Conservation (phyloP, 2,113 vertebrate genomes). For the Quiscalus mexicanus region DNA sequence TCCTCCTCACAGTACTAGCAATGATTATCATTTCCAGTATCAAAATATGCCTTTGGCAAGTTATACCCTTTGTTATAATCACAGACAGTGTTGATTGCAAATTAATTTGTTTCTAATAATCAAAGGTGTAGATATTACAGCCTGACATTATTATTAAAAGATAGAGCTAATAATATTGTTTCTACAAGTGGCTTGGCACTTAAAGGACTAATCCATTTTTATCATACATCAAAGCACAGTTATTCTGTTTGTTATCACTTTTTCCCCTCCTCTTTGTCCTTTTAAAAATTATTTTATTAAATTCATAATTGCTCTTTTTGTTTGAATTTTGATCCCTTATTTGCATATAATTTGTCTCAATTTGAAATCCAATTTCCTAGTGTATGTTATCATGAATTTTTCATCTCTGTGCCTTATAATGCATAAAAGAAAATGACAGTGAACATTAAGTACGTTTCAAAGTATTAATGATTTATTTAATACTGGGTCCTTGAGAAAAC, state of each 20-base stretch:
- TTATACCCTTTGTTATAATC: not conserved
- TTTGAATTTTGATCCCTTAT: slow-evolving; percentile 14
- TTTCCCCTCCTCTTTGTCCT: not conserved
- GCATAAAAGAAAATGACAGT: not conserved
- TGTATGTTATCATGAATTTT: not conserved
- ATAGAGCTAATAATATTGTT: not conserved
- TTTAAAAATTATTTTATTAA: not conserved
- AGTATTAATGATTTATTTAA: not conserved
- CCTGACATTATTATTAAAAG: not conserved
- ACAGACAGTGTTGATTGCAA: not conserved
- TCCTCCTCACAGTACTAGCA: not conserved
- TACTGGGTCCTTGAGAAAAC: not conserved
- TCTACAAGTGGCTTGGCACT: not conserved
- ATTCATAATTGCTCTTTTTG: not conserved
- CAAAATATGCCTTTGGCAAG: not conserved
- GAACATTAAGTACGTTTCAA: not conserved
- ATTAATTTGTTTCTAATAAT: not conserved
- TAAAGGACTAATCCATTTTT: not conserved
- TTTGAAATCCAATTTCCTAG: not conserved
- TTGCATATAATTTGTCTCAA: slow-evolving; percentile 4
- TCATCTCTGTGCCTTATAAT: not conserved
- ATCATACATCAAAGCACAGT: not conserved
- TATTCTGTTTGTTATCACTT: not conserved
- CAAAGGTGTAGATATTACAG: not conserved
- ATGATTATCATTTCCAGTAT: not conserved